Base-by-base conservation (phyloP, 2,113 vertebrate genomes). In the Alosa alosa region DNA sequence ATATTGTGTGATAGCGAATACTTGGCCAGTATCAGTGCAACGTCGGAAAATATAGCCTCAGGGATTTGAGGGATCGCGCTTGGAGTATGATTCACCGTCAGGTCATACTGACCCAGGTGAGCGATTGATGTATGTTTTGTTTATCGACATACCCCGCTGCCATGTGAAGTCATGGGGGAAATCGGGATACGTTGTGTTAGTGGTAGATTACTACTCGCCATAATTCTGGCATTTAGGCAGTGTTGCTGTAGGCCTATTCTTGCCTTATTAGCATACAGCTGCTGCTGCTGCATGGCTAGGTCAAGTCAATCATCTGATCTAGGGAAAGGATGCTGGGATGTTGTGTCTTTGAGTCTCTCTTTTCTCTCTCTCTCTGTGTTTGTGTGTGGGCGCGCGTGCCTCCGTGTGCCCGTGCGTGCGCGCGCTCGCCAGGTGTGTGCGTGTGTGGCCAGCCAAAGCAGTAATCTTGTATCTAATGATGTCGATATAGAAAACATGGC, bases 41-140 rank as follows among this genome's bases (percentile, higher is more conserved):
- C 50, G 39, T 82, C 87, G 72, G 31, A 84, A 50, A 41, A 88
- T 87, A 88, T 87, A 87, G 82, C 57, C 36, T 25, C 82, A 25
- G 64, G 57, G 55, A 84, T 57, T 75, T 85, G 82, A 88, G 84
- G 87, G 87, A 82, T 84, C 55, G 75, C 17, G 60, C 44, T 82
- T 60, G 86, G 86, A 89, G 87, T 84, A 92, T 92, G 91, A 90
- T 91, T 90, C 89, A 91, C 83, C 86, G 89, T 78, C 91, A 92
- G 90, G 87, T 91, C 89, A 90, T 88, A 84, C 87, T 92, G 85
- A 87, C 88, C 84, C 89, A 90, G 91, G 91, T 91, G 84, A 90
- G 90, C 22, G 72, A 22, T 6, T n/a, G 55, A 60, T 60, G 15
- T 52, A 18, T 44, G 6, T 22, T 68, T 68, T 68, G 60, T 68